These are phyloP conservation scores for Gallinago media DNA, from an alignment of 2,113 vertebrate species.

Conservation along the genomic window DNA sequence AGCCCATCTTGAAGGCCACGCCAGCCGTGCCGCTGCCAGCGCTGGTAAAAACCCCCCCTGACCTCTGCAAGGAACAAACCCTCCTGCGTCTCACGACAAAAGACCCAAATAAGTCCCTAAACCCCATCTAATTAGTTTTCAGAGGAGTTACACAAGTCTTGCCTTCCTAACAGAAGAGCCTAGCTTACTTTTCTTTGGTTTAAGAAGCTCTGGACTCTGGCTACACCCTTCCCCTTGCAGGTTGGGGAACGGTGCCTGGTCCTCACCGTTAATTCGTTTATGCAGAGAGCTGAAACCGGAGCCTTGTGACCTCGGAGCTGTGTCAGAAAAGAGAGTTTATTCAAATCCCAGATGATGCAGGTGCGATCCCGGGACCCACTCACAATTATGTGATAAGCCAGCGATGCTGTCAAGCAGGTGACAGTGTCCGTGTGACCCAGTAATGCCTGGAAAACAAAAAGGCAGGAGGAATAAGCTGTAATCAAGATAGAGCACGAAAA, in stretches of 20 bases:
- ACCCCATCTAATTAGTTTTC: background rate
- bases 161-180: background rate
- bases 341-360: conserved; percentile 99
- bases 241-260: rapidly evolving
- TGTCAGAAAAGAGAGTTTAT: conserved; percentile 94
- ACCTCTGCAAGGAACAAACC: background rate
- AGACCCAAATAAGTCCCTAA: background rate
- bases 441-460: conserved; percentile 82
- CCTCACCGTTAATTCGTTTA: conserved; percentile 95
- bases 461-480: background rate
- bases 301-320: conserved; percentile 95
- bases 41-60: background rate
- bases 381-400: conserved; percentile 95
- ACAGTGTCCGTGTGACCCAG: conserved; percentile 95
- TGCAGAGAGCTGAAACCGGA: conserved; percentile 94
- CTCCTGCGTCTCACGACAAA: rapidly evolving
- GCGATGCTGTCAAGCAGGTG: conserved; percentile 90
- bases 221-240: background rate
- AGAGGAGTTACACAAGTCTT: background rate
- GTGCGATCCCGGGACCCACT: conserved; percentile 96
- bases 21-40: background rate
- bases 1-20: background rate
- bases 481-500: background rate
- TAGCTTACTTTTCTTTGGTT: background rate
- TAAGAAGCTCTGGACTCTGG: background rate